Percentiles rank a stretch among this genome's conserved stretches.
phyloP scores from a whole-genome alignment of 2,113 vertebrate genomes.

The Myotis yumanensis region DNA sequence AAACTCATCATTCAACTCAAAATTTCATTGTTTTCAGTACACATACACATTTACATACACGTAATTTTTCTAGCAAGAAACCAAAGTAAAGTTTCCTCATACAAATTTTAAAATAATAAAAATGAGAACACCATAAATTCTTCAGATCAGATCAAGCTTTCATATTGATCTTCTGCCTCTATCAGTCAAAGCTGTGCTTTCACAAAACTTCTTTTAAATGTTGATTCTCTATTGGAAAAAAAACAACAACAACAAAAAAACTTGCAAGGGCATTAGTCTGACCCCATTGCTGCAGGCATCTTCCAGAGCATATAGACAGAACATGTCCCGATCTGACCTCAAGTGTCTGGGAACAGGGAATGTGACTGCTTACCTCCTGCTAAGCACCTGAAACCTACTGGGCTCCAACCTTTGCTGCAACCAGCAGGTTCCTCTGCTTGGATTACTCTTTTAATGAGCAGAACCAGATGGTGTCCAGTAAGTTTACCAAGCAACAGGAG shows the following conservation, averaged over 20 bases:
- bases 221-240: slow-evolving; percentile 7
- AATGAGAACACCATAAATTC: slow-evolving; percentile 35
- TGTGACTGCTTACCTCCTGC: slow-evolving; percentile 69
- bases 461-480: slow-evolving; percentile 55
- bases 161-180: slow-evolving; percentile 66
- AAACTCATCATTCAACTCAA: slow-evolving; percentile 18
- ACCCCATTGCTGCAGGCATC: not conserved
- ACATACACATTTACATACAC: not conserved
- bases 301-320: slow-evolving; percentile 30
- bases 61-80: slow-evolving; percentile 46
- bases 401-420: slow-evolving; percentile 60
- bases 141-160: slow-evolving; percentile 51
- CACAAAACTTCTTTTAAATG: slow-evolving; percentile 68
- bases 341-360: slow-evolving; percentile 62
- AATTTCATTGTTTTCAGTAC: not conserved
- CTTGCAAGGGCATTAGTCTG: slow-evolving; percentile 38
- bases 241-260: not conserved
- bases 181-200: slow-evolving; percentile 57
- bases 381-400: slow-evolving; percentile 48
- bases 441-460: slow-evolving; percentile 73
- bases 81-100: not conserved
- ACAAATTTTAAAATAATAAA: slow-evolving; percentile 59
- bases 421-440: slow-evolving; percentile 70
- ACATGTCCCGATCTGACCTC: slow-evolving; percentile 27
- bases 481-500: slow-evolving; percentile 26